phyloP scores from a whole-genome alignment of 37 sponge, comb jelly and placozoan genomes.

The Spongia lamella region DNA sequence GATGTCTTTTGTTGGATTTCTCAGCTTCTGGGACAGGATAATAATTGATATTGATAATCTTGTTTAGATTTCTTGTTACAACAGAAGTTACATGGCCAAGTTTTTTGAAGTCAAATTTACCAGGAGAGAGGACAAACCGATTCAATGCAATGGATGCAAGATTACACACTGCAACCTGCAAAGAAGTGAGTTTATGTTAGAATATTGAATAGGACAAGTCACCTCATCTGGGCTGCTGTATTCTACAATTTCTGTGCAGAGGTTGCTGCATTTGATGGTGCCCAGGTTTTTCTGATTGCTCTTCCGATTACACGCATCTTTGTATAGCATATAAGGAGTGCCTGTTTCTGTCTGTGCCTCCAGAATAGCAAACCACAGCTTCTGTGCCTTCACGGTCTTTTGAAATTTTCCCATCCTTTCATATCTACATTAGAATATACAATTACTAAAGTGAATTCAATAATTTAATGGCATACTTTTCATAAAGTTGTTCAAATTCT shows the following conservation, averaged over 20 bases:
- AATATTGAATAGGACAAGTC: not conserved
- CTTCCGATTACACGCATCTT: constrained; percentile 95
- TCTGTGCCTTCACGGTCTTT: constrained; percentile 84
- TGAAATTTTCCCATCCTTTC: constrained; percentile 83
- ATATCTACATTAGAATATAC: constrained; percentile 50
- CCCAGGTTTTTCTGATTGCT: constrained; percentile 99
- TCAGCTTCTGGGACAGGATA: constrained; percentile 92
- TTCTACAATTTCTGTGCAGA: constrained; percentile 98
- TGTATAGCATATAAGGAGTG: constrained; percentile 99
- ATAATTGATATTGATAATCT: constrained; percentile 94
- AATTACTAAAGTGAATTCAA: not conserved
- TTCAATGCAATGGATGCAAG: constrained; percentile 95
- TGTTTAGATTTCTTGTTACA: constrained; percentile 92
- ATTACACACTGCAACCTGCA: constrained; percentile 96
- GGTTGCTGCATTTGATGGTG: constrained; percentile 97
- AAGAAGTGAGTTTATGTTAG: not conserved
- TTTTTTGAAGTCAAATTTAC: constrained; percentile 84
- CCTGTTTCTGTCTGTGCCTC: constrained; percentile 97
- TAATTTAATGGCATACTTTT: constrained; percentile 22
- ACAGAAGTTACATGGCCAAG: constrained; percentile 89
- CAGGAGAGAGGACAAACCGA: constrained; percentile 72
- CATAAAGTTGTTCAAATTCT: constrained; percentile 92
- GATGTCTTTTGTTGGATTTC: constrained; percentile 87
- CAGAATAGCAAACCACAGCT: constrained; percentile 98
- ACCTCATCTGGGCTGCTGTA: constrained; percentile 97